A percentile compares a stretch with the other conserved stretches of the same genome.
Evolutionary conservation across 2,797 vertebrate genomes (phyloP).

Genomic region (Mormyrus proboscirostris): DNA sequence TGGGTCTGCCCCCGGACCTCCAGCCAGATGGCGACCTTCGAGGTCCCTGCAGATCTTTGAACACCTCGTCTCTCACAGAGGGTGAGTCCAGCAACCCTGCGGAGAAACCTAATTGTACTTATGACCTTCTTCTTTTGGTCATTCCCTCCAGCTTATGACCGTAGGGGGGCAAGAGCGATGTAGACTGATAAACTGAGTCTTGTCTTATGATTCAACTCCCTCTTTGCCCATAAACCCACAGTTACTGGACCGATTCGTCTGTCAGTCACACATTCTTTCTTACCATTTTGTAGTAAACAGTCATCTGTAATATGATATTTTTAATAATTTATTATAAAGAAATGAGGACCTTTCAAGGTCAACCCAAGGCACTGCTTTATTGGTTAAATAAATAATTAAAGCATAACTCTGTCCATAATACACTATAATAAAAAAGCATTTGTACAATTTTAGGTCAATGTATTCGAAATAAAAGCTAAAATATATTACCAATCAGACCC

Average conservation of each 20-base stretch:
- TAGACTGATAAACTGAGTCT: not conserved
- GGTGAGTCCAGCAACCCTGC: not conserved
- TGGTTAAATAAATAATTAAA: not conserved
- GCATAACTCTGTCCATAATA: not conserved
- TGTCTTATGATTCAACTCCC: not conserved
- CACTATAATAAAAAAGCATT: not conserved
- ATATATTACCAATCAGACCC: not conserved
- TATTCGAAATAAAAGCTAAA: not conserved
- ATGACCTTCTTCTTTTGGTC: not conserved
- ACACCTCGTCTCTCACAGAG: not conserved
- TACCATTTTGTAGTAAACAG: not conserved
- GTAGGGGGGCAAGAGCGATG: not conserved
- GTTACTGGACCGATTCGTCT: not conserved
- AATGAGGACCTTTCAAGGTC: not conserved
- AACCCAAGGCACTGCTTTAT: not conserved
- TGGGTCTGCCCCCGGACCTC: not conserved
- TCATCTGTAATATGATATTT: not conserved
- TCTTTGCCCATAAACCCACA: not conserved
- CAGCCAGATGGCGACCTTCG: not conserved
- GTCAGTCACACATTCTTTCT: not conserved
- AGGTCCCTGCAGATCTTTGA: not conserved
- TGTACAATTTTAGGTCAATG: not conserved
- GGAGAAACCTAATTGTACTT: not conserved
- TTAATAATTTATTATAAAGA: not conserved
- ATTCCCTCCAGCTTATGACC: not conserved